Evolutionary conservation across 1,140 invertebrate genomes (phyloP).

Genomic region (Diorhabda carinulata): DNA sequence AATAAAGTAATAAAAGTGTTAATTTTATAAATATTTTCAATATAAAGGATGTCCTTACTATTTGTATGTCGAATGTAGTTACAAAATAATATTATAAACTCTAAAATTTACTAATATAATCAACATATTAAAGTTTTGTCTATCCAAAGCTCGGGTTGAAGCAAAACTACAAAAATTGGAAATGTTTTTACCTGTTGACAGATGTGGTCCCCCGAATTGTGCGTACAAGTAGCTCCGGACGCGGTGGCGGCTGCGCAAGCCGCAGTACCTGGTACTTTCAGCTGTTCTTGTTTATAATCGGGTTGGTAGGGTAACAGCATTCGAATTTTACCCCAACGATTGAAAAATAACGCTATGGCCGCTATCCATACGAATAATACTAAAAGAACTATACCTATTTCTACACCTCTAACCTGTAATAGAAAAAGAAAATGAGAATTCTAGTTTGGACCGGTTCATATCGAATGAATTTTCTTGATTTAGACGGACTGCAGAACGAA

Average conservation of each 20-base stretch:
- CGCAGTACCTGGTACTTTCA: slow-evolving; percentile 75
- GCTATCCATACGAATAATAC: slow-evolving; percentile 73
- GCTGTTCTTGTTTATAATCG: slow-evolving; percentile 79
- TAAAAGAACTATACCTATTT: slow-evolving; percentile 69
- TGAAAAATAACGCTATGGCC: slow-evolving; percentile 75
- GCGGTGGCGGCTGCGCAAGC: slow-evolving; percentile 61
- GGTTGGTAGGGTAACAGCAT: slow-evolving; percentile 81
- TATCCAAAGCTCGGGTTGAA: too few species aligned
- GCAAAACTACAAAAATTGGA: too few species aligned
- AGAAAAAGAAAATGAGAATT: neutral
- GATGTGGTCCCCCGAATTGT: slow-evolving; percentile 55
- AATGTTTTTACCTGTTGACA: slow-evolving; percentile 56
- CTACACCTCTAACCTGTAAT: slow-evolving; percentile 62
- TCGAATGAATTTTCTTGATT: too few species aligned
- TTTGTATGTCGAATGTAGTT: too few species aligned
- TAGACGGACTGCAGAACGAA: too few species aligned
- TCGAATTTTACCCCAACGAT: slow-evolving; percentile 82
- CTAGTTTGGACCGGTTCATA: too few species aligned
- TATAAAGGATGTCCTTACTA: too few species aligned
- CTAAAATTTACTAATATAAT: too few species aligned
- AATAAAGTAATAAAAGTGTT: too few species aligned
- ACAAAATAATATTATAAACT: too few species aligned
- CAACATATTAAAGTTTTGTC: too few species aligned
- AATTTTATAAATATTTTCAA: too few species aligned
- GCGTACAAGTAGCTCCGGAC: slow-evolving; percentile 50